These are phyloP conservation scores for Sclerurus mexicanus DNA, from an alignment of 2,113 vertebrate genomes.

Conservation along the genomic window DNA sequence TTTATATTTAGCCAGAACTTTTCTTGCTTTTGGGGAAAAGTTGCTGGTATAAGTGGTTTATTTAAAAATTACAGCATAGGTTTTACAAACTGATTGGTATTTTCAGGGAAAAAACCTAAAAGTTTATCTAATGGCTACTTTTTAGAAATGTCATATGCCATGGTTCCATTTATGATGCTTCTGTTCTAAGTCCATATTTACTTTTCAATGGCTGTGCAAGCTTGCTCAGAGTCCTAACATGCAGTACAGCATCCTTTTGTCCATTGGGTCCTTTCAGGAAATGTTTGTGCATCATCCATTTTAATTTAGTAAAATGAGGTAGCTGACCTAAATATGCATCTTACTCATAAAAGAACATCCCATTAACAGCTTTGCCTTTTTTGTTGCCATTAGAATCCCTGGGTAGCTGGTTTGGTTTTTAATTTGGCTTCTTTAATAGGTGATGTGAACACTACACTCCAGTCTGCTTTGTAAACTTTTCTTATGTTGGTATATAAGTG, in stretches of 20 bases:
- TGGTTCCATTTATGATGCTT: background rate
- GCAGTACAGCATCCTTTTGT: background rate
- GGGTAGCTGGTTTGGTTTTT: background rate
- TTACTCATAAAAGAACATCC: background rate
- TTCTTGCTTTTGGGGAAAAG: background rate
- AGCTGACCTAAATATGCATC: background rate
- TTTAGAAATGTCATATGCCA: background rate
- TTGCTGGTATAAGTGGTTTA: background rate
- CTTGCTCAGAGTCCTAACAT: background rate
- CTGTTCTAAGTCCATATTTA: background rate
- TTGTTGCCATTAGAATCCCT: background rate
- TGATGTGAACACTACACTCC: background rate
- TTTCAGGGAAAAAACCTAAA: background rate
- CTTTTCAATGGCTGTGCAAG: background rate
- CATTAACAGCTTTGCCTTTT: background rate
- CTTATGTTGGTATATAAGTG: background rate
- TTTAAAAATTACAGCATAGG: background rate
- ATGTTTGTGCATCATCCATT: background rate
- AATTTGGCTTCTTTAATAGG: background rate
- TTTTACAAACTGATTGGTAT: background rate
- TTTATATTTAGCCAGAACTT: background rate
- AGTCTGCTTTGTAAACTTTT: background rate
- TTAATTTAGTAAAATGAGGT: background rate
- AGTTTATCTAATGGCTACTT: background rate
- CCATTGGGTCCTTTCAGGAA: background rate